phyloP scores from a whole-genome alignment of 1,140 invertebrate genomes.

The Drosophila teissieri region DNA sequence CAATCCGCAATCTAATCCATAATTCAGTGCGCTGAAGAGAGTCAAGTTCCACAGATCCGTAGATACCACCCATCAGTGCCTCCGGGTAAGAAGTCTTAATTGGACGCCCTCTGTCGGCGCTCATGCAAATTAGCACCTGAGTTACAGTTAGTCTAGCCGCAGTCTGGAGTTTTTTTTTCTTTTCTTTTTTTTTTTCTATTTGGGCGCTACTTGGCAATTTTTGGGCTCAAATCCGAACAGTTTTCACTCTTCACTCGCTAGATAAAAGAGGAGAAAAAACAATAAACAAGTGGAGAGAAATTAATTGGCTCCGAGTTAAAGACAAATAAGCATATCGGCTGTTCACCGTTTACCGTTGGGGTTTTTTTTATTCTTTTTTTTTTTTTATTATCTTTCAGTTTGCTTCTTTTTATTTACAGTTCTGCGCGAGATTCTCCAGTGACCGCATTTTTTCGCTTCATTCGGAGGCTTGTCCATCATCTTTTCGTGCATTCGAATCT shows the following conservation, averaged over 20 bases:
- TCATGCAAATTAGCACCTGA: constrained; percentile 9
- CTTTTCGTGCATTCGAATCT: constrained; percentile 11
- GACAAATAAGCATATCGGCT: constrained; percentile 70
- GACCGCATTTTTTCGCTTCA: constrained; percentile 77
- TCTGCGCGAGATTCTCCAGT: constrained; percentile 64
- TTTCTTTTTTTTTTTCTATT: neutral
- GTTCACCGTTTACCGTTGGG: constrained; percentile 47
- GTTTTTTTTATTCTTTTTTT: constrained; percentile 18
- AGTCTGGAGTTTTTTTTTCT: constrained; percentile 2
- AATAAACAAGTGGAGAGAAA: constrained; percentile 60
- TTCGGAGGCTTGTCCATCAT: constrained; percentile 47
- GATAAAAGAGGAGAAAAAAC: constrained; percentile 4
- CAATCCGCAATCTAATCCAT: too few relatives aligned
- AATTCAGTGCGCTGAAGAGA: neutral
- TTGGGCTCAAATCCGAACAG: neutral
- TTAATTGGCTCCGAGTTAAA: constrained; percentile 77
- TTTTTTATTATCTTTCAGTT: neutral
- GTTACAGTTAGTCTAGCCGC: constrained; percentile 31
- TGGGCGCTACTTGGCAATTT: constrained; percentile 1
- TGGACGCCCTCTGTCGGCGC: neutral
- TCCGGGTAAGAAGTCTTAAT: neutral
- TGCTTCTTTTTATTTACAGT: constrained; percentile 64
- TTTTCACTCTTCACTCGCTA: constrained; percentile 30
- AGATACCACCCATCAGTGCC: neutral
- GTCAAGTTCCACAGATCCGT: neutral